These are phyloP conservation scores for Pseudomyrmex cubaensis DNA, from an alignment of 1,140 invertebrate genomes.

Conservation along the genomic window DNA sequence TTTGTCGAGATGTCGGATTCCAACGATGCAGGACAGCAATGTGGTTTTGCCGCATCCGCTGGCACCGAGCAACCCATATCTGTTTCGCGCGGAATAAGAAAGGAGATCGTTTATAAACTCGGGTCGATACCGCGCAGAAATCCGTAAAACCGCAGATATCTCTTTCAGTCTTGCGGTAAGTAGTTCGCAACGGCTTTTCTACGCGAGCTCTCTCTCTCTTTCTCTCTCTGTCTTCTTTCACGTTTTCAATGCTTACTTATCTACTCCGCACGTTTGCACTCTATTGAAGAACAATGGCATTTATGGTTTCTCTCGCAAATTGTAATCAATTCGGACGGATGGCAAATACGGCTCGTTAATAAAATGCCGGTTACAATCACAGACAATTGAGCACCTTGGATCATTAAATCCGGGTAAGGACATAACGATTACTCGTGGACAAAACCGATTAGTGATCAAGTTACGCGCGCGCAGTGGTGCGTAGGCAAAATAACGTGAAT, in stretches of 20 bases:
- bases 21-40: conserved; percentile 94
- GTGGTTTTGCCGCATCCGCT: conserved; percentile 95
- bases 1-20: conserved; percentile 89
- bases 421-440: conserved; percentile 16
- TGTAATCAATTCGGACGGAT: conserved; percentile 20
- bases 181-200: background rate
- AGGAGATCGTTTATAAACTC: no score
- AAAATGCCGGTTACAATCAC: background rate
- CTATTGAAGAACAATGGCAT: conserved; percentile 36
- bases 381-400: background rate
- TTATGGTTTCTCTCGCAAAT: conserved; percentile 16
- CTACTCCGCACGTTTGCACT: background rate
- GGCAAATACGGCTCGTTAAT: conserved; percentile 4
- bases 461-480: conserved; percentile 22
- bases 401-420: conserved; percentile 28
- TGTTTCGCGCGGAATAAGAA: conserved; percentile 75
- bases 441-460: conserved; percentile 12
- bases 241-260: background rate
- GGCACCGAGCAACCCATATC: conserved; percentile 94
- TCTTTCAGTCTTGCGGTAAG: conserved; percentile 10
- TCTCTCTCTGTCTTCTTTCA: background rate
- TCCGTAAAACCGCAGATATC: background rate
- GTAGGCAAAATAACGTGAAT: background rate
- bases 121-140: background rate
- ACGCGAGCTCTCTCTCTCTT: no score